These are phyloP conservation scores for Ischnus inquisitorius DNA, from an alignment of 2,888 invertebrate species.

Conservation along the genomic window DNA sequence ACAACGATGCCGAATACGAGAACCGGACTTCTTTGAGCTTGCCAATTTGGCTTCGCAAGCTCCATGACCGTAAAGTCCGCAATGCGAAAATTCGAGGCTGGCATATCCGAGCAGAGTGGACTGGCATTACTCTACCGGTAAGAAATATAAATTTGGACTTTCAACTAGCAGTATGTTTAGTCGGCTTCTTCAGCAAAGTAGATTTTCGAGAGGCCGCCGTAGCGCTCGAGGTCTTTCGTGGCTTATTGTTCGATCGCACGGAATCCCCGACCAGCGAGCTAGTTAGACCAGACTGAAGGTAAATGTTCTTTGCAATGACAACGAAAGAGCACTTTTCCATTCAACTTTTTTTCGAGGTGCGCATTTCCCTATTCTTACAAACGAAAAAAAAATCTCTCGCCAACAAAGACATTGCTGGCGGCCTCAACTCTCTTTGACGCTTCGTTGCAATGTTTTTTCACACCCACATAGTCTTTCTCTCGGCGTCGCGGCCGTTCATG, in stretches of 20 bases:
- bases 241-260: constrained; percentile 51
- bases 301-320: constrained; percentile 48
- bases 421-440: constrained; percentile 46
- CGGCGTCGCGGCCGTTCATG: constrained; percentile 11
- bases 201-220: constrained; percentile 41
- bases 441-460: constrained; percentile 43
- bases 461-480: constrained; percentile 22
- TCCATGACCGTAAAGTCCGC: constrained; percentile 6
- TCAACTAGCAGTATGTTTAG: not conserved
- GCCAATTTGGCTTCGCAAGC: not conserved
- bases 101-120: not conserved
- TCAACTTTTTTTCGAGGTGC: constrained; percentile 33
- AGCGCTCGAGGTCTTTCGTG: constrained; percentile 23
- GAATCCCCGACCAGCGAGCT: constrained; percentile 9
- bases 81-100: constrained; percentile 22
- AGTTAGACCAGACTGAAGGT: not conserved
- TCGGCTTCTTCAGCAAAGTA: constrained; percentile 6
- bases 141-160: not conserved
- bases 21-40: not conserved
- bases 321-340: constrained; percentile 45
- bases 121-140: not conserved
- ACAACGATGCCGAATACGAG: constrained; percentile 4
- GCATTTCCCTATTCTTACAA: constrained; percentile 31
- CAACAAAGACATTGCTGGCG: constrained; percentile 48
- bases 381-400: constrained; percentile 1